Evolutionary conservation across 2,113 vertebrate species (phyloP).

Genomic region (Morone chrysops): DNA sequence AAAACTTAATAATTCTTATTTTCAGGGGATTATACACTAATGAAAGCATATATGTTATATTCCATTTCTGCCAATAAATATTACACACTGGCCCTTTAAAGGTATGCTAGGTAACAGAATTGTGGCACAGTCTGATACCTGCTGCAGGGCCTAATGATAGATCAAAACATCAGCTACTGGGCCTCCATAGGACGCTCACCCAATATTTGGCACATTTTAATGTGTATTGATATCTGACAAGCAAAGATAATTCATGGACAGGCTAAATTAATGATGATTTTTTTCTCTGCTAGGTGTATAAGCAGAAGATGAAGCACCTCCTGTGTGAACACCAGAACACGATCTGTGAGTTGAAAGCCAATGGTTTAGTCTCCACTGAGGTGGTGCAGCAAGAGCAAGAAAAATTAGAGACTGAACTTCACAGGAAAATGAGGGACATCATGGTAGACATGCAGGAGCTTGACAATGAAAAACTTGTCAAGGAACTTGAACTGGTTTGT

Average conservation of each 20-base stretch:
- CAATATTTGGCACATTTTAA: not conserved
- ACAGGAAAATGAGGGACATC: conserved; percentile 77
- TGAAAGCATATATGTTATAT: no score
- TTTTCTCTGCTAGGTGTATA: conserved; percentile 83
- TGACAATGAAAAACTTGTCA: conserved; percentile 82
- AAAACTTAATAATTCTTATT: no score
- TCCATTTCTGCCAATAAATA: no score
- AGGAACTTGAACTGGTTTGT: conserved; percentile 87
- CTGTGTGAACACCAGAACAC: conserved; percentile 93
- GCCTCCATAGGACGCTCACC: not conserved
- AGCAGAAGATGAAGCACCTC: conserved; percentile 97
- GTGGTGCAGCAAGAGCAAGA: conserved; percentile 86
- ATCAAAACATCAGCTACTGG: no score
- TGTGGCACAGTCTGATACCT: no score
- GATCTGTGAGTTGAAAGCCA: conserved; percentile 86
- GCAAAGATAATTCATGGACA: not conserved
- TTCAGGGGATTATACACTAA: no score
- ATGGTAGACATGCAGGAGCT: conserved; percentile 85
- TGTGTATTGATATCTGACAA: not conserved
- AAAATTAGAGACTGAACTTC: conserved; percentile 82
- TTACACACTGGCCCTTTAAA: no score
- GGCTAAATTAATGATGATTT: not conserved
- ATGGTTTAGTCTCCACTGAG: conserved; percentile 78
- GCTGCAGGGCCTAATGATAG: no score
- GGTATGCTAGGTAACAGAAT: no score